Base-by-base conservation (phyloP, 1,140 invertebrate species). In the Nilaparvata lugens region DNA sequence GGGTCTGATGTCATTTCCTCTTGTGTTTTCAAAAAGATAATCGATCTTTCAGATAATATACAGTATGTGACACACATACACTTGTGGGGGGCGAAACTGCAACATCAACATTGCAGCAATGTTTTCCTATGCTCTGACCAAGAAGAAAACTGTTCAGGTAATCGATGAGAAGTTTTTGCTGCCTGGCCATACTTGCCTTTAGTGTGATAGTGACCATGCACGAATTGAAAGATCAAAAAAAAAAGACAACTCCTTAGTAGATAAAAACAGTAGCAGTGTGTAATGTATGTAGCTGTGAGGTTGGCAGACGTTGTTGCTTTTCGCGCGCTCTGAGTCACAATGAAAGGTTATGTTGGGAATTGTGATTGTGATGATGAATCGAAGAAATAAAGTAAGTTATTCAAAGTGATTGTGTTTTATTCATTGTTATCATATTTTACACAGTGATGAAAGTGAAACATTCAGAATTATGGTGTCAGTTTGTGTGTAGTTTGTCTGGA, bases 131-230 rank as follows among this genome's bases (percentile, higher is more conserved):
- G n/a, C n/a, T n/a, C n/a, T n/a, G n/a, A n/a, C n/a, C n/a, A n/a
- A n/a, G n/a, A n/a, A n/a, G n/a, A n/a, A n/a, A n/a, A n/a, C n/a
- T n/a, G n/a, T n/a, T n/a, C n/a, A n/a, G n/a, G n/a, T n/a, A n/a
- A n/a, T 73, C 23, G 66, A 71, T 40, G 69, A 74, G 56, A 72
- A 73, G 52, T 73, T 73, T 62, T 18, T 73, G 24, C 66, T 71
- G 16, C 62, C 67, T 56, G 69, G 71, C n/a, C 71, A 74, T 53
- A 69, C 64, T 1, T 65, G 67, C 52, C 68, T 73, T 66, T 69
- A 70, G 54, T 68, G 67, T 59, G 69, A 71, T 48, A 45, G n/a
- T n/a, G n/a, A n/a, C n/a, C n/a, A n/a, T n/a, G n/a, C n/a, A n/a
- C n/a, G n/a, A n/a, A n/a, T n/a, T 9, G 69, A 71, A 63, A 64